Conservation (phyloP, 2,888 invertebrate species). For the Stenoptilia bipunctidactyla region DNA sequence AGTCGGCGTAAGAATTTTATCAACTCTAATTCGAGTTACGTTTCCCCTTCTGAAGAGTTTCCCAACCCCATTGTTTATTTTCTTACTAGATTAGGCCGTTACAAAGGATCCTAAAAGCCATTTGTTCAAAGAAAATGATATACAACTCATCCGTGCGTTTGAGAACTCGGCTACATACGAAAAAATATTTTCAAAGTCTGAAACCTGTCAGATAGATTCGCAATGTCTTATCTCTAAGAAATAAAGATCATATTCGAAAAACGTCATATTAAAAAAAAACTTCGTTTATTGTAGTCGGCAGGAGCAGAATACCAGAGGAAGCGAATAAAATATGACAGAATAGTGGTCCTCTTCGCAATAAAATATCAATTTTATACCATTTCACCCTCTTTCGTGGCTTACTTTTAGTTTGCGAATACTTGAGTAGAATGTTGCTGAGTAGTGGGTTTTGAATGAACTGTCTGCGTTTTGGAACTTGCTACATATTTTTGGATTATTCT, state of each 20-base stretch:
- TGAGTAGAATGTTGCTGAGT: constrained; percentile 23
- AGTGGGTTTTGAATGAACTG: constrained; percentile 5
- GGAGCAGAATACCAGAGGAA: constrained; percentile 25
- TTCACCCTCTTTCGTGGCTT: constrained; percentile 32
- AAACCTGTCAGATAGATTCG: neutral
- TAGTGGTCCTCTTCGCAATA: constrained; percentile 61
- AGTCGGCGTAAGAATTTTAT: no score
- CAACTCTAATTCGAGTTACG: neutral
- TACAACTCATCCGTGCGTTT: constrained; percentile 58
- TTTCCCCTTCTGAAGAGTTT: constrained; percentile 21
- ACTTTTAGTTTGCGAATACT: constrained; percentile 42
- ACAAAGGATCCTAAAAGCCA: constrained; percentile 45
- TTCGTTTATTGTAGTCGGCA: no score
- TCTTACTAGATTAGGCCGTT: constrained; percentile 56
- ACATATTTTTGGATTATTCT: no score
- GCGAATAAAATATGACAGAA: constrained; percentile 57
- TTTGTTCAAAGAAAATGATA: constrained; percentile 65
- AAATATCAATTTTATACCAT: constrained; percentile 62
- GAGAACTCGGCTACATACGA: constrained; percentile 35
- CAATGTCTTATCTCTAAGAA: neutral
- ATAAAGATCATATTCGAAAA: constrained; percentile 9
- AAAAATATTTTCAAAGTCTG: constrained; percentile 19
- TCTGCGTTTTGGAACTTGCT: constrained; percentile 19
- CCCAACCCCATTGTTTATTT: constrained; percentile 40
- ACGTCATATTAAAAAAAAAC: constrained; percentile 32